Evolutionary conservation across 2,113 vertebrate genomes (phyloP).

Genomic region (Castor canadensis): DNA sequence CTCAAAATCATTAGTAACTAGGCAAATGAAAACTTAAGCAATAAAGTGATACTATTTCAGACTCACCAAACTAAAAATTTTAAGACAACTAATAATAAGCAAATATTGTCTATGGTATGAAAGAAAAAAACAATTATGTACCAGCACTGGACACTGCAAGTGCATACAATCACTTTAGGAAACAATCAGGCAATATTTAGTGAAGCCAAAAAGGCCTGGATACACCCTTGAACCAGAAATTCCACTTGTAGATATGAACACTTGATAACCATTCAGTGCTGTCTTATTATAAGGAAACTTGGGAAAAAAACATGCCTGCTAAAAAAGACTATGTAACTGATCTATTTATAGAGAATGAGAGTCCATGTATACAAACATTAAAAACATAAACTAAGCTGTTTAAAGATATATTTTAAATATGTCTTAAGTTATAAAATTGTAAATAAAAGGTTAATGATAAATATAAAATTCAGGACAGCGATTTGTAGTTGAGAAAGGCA

Average conservation of each 20-base stretch:
- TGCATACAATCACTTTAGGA: background rate
- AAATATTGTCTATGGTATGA: background rate
- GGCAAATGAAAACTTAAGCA: background rate
- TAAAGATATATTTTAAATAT: background rate
- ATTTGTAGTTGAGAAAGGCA: background rate
- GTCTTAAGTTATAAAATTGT: background rate
- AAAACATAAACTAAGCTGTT: constrained; percentile 10
- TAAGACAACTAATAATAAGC: background rate
- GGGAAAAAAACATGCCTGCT: background rate
- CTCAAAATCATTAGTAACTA: background rate
- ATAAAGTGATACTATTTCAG: background rate
- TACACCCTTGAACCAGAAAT: background rate
- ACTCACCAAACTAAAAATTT: background rate
- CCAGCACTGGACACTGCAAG: background rate
- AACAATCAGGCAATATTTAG: constrained; percentile 10
- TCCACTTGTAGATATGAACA: background rate
- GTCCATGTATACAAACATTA: background rate
- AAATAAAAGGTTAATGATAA: constrained; percentile 18
- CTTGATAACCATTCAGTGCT: background rate
- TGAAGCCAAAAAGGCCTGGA: background rate
- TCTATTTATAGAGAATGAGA: background rate
- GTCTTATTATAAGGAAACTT: background rate
- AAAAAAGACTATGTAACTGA: background rate
- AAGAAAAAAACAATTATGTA: background rate
- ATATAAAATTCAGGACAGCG: background rate